A percentile compares a stretch with the other conserved stretches of the same genome.
Evolutionary conservation across 2,888 invertebrate genomes (phyloP).

Genomic region (Xiphydria camelus): DNA sequence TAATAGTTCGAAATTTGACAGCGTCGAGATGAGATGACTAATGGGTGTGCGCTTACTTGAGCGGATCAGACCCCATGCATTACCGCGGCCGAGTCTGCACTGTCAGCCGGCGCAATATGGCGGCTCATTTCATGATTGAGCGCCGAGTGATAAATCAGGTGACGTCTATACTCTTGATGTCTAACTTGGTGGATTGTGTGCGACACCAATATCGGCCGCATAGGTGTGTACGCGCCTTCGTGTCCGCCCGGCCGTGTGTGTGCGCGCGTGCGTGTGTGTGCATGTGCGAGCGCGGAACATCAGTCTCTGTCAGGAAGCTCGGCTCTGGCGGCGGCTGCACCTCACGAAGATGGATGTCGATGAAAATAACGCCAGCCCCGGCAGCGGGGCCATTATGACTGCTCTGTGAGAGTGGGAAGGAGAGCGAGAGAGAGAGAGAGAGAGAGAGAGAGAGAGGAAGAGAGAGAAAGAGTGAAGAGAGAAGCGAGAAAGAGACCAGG

Average conservation of each 20-base stretch:
- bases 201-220: slow-evolving; percentile 21
- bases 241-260: slow-evolving; percentile 2
- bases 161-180: slow-evolving; percentile 26
- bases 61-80: neutral
- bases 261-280: slow-evolving; percentile 4
- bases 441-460: too few relatives aligned
- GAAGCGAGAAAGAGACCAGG: too few relatives aligned
- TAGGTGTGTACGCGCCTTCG: neutral
- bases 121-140: slow-evolving; percentile 25
- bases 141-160: slow-evolving; percentile 30
- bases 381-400: slow-evolving; percentile 23
- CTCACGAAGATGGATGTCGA: slow-evolving; percentile 37
- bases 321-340: slow-evolving; percentile 29
- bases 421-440: too few relatives aligned
- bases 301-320: slow-evolving; percentile 35
- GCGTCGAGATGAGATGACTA: neutral
- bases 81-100: slow-evolving; percentile 3
- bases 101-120: slow-evolving; percentile 18
- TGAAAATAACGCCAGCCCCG: slow-evolving; percentile 30
- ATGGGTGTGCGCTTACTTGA: neutral
- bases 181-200: slow-evolving; percentile 22
- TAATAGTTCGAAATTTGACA: neutral
- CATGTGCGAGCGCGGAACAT: slow-evolving; percentile 25
- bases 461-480: too few relatives aligned
- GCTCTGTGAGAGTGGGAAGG: slow-evolving; percentile 1